These are phyloP conservation scores for Brachyptera putata DNA, from an alignment of 2,888 invertebrate species.

Conservation along the genomic window DNA sequence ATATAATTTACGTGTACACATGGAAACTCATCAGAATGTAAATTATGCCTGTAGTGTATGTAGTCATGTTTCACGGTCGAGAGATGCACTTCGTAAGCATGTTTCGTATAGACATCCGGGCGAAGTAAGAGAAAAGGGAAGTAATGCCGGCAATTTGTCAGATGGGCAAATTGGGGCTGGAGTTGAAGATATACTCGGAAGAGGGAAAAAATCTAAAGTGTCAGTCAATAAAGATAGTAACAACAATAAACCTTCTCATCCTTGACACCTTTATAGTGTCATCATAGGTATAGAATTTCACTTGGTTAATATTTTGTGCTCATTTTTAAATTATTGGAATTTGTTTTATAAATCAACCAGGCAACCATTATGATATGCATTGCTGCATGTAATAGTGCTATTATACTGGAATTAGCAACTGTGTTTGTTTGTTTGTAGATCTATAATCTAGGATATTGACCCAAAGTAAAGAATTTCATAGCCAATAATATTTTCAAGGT, in stretches of 20 bases:
- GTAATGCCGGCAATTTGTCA: too few species aligned
- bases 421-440: too few species aligned
- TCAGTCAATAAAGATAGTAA: not conserved
- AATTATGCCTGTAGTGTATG: constrained; percentile 84
- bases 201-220: not conserved
- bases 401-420: too few species aligned
- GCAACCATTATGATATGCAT: too few species aligned
- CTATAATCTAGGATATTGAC: too few species aligned
- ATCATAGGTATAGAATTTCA: too few species aligned
- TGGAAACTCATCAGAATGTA: constrained; percentile 86
- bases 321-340: too few species aligned
- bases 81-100: constrained; percentile 83
- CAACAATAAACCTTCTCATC: not conserved
- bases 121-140: constrained; percentile 39
- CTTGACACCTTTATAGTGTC: not conserved
- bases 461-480: too few species aligned
- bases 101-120: constrained; percentile 81
- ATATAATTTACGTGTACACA: constrained; percentile 83
- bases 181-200: not conserved
- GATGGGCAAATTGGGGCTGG: not conserved
- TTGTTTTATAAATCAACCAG: too few species aligned
- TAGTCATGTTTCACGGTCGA: constrained; percentile 79
- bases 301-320: too few species aligned
- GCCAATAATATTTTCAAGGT: too few species aligned
- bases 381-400: too few species aligned